Percentiles rank a stretch among this genome's conserved stretches.
Conservation (phyloP, 2,113 vertebrate genomes). For the Ictalurus furcatus region DNA sequence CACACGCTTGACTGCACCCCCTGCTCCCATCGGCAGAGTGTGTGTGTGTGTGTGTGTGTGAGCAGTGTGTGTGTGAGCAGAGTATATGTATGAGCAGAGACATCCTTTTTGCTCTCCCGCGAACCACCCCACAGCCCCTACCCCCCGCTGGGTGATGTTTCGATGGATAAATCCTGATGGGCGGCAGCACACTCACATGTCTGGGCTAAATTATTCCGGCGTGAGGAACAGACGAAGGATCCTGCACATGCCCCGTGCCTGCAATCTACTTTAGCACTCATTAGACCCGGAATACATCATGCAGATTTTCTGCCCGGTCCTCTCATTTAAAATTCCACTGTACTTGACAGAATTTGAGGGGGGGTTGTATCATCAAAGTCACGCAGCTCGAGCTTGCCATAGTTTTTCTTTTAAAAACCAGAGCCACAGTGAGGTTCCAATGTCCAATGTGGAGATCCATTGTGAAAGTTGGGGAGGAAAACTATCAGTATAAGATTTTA, state of each 20-base stretch:
- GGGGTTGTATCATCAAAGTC: constrained; percentile 39
- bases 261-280: constrained; percentile 49
- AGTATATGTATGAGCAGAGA: neutral
- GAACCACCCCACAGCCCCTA: no score
- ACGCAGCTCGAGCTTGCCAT: neutral
- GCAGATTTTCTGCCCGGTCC: constrained; percentile 47
- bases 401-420: constrained; percentile 25
- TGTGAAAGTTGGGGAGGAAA: neutral
- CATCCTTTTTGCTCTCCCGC: constrained; percentile 8
- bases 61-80: neutral
- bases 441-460: neutral
- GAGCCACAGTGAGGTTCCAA: neutral
- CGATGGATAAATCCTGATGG: constrained; percentile 47
- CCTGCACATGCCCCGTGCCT: constrained; percentile 44
- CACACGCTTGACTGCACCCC: constrained; percentile 35
- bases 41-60: neutral
- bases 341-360: constrained; percentile 47
- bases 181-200: constrained; percentile 26
- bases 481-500: neutral
- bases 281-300: constrained; percentile 51
- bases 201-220: constrained; percentile 43
- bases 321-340: constrained; percentile 51
- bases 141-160: neutral
- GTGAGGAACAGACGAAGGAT: constrained; percentile 44
- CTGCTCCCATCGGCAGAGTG: neutral